Evolutionary conservation across 2,113 vertebrate species (phyloP), one percentile per base, ranked within the genome.

Genomic region (Ammodytes marinus): DNA sequence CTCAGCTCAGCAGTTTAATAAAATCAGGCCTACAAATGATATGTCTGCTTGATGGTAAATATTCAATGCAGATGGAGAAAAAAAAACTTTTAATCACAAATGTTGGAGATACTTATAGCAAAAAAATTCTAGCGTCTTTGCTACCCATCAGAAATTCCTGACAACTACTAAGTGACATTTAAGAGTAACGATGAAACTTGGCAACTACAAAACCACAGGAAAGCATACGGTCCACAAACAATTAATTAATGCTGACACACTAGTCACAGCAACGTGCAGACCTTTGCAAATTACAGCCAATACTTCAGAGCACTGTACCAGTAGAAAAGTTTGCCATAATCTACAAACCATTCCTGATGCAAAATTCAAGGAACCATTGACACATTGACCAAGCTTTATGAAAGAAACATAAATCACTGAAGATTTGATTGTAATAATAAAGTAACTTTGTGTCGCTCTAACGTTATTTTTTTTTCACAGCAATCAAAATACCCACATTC

Each of bases 161-260:
- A 27, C 27, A 60, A 50, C 5, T n/a, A 14, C 13, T 0, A 55
- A 8, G 42, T 37, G 42, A 46, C 2, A 1, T 37, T 52, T 37
- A 42, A 77, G 37, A 43, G 52, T 13, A 57, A 27, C 50, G 52
- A 27, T 11, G n/a, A 58, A 50, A 50, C 69, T 49, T 60, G 57
- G 45, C 8, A 63, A 54, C 47, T 13, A 61, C 13, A 61, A 4
- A 19, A 57, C 15, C 17, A 60, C 15, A 61, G 45, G 12, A 53
- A 54, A 8, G 3, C 49, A 52, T 13, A 3, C 4, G 14, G 37
- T 45, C 14, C 27, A 13, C 27, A 54, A 40, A n/a, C 2, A 52
- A 55, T 42, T 27, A 35, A n/a, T 35, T 53, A 13, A 13, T 17
- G 35, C 57, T 61, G 35, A 60, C 35, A 15, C 19, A 35, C 45